phyloP scores from a whole-genome alignment of 2,797 vertebrate genomes.

The Cuniculus paca region DNA sequence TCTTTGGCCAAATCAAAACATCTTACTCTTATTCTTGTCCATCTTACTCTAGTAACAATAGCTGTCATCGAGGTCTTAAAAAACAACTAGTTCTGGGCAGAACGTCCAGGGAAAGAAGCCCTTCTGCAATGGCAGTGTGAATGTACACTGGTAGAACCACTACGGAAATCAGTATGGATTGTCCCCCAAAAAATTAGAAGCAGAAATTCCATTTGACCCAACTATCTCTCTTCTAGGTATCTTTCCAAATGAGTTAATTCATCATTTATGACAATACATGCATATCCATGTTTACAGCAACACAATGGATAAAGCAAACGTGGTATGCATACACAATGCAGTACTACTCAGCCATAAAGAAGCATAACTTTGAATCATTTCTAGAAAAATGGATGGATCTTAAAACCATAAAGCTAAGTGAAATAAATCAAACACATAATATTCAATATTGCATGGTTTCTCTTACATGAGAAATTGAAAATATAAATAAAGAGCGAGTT shows the following conservation, averaged over 20 bases:
- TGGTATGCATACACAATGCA: not conserved
- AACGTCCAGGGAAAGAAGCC: not conserved
- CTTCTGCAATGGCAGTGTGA: not conserved
- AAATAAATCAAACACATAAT: not conserved
- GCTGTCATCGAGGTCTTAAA: not conserved
- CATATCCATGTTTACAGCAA: not conserved
- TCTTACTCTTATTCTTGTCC: not conserved
- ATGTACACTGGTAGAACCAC: not conserved
- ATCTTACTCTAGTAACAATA: not conserved
- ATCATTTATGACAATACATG: not conserved
- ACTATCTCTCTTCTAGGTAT: not conserved
- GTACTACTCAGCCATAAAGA: not conserved
- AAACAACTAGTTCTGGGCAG: not conserved
- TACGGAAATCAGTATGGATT: not conserved
- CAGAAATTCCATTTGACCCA: not conserved
- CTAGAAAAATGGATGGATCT: not conserved
- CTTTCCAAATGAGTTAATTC: not conserved
- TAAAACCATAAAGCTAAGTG: not conserved
- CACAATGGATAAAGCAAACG: not conserved
- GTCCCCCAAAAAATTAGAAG: not conserved
- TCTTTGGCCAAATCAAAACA: not conserved
- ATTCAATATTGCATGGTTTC: not conserved
- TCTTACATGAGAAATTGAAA: not conserved
- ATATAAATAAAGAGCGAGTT: not conserved
- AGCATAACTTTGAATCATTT: not conserved